phyloP scores from a whole-genome alignment of 2,797 vertebrate species.

The Lycodopsis pacificus region DNA sequence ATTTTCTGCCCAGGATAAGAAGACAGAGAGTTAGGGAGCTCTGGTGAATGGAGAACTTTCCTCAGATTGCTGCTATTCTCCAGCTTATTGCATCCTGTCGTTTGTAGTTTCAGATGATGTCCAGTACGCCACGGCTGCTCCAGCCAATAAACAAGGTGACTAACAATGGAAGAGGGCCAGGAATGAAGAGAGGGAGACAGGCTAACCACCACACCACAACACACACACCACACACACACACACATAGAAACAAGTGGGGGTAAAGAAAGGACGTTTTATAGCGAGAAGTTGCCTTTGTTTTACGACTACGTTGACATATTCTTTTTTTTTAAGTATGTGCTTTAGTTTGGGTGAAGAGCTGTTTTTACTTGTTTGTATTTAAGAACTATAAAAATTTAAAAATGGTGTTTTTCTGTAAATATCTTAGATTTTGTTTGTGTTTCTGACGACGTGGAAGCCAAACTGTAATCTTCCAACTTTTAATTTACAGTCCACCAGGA shows the following conservation, averaged over 20 bases:
- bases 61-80: constrained; percentile 97
- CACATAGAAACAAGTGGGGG: constrained; percentile 54
- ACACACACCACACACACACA: constrained; percentile 51
- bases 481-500: neutral
- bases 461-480: neutral
- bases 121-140: constrained; percentile 92
- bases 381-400: neutral
- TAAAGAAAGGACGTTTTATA: constrained; percentile 32
- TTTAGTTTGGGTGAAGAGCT: neutral
- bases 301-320: constrained; percentile 10
- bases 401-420: no score
- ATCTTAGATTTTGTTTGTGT: neutral
- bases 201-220: constrained; percentile 65
- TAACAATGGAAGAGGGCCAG: constrained; percentile 88
- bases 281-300: constrained; percentile 45
- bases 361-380: constrained; percentile 3
- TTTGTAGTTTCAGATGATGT: constrained; percentile 98
- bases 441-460: neutral
- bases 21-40: constrained; percentile 99
- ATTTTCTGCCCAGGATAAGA: constrained; percentile 99
- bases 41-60: constrained; percentile 99
- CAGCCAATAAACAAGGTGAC: constrained; percentile 94
- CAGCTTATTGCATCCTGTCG: constrained; percentile 99
- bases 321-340: neutral
- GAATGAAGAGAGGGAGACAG: constrained; percentile 77